These are phyloP conservation scores for Xanthostigma xanthostigma DNA, from an alignment of 2,888 invertebrate genomes.

Conservation along the genomic window DNA sequence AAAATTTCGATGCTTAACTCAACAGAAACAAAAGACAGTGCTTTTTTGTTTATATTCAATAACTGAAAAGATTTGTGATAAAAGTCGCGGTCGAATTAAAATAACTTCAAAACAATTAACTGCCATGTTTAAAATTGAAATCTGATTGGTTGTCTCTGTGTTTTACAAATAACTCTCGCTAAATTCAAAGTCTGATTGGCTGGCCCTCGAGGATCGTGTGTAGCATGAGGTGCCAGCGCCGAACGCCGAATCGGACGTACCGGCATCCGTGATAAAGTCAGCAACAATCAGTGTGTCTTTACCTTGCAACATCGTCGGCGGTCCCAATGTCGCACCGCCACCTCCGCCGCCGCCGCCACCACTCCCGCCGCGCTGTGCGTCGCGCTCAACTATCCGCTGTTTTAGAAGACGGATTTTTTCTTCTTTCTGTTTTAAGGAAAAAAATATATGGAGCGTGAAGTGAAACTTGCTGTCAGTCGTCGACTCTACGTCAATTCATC, in stretches of 20 bases:
- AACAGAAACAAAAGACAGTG: too few species aligned
- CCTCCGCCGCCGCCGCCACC: conserved; percentile 19
- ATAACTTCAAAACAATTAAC: background rate
- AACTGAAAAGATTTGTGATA: too few species aligned
- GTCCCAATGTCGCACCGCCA: conserved; percentile 26
- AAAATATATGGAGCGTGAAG: background rate
- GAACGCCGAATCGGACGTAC: conserved; percentile 62
- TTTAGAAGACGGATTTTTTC: conserved; percentile 73
- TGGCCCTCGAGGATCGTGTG: conserved; percentile 69
- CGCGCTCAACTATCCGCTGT: conserved; percentile 65
- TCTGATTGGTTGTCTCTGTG: background rate
- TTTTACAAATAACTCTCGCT: conserved; percentile 71
- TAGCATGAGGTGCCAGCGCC: conserved; percentile 51
- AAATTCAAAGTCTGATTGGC: conserved; percentile 76
- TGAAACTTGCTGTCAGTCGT: background rate
- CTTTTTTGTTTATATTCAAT: too few species aligned
- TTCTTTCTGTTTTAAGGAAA: conserved; percentile 52
- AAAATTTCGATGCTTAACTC: too few species aligned
- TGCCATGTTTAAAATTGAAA: background rate
- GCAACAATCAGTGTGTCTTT: conserved; percentile 60
- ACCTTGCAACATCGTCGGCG: conserved; percentile 48
- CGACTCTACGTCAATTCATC: background rate
- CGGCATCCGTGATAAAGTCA: conserved; percentile 60
- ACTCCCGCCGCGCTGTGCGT: conserved; percentile 37
- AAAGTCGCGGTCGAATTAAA: background rate